A percentile compares a stretch with the other conserved stretches of the same genome.
phyloP scores from a whole-genome alignment of 2,797 vertebrate species.

The Rhinogobio ventralis region DNA sequence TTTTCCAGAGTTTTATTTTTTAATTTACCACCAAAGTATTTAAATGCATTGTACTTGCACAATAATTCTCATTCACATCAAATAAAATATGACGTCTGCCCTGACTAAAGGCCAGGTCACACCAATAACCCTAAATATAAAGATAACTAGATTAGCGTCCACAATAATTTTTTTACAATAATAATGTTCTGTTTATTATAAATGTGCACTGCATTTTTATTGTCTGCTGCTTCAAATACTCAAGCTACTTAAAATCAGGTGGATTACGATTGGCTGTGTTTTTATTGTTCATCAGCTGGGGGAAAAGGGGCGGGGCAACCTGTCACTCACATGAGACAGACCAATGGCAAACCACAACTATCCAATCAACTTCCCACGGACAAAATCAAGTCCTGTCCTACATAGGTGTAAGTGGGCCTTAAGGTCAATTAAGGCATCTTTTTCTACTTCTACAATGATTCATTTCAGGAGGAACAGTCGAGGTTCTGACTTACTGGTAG shows the following conservation, averaged over 20 bases:
- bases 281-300: background rate
- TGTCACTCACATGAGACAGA: background rate
- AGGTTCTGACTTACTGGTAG: slow-evolving; percentile 16
- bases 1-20: background rate
- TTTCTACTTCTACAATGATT: background rate
- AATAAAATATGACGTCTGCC: background rate
- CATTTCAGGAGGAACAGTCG: background rate
- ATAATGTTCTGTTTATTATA: background rate
- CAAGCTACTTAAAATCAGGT: background rate
- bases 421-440: background rate
- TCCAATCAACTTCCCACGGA: background rate
- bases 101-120: background rate
- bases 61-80: background rate
- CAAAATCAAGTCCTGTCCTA: background rate
- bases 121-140: background rate
- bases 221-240: background rate
- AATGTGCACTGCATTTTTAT: background rate
- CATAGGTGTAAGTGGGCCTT: too few relatives aligned
- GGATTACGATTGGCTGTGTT: slow-evolving; percentile 7
- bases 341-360: background rate
- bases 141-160: background rate
- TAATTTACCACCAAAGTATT: background rate
- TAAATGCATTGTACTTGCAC: background rate
- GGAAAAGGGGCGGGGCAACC: background rate
- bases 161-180: too few relatives aligned